Evolutionary conservation across 2,797 vertebrate genomes (phyloP), one percentile per base, ranked within the genome.

Genomic region (Petrocephalus sullivani): DNA sequence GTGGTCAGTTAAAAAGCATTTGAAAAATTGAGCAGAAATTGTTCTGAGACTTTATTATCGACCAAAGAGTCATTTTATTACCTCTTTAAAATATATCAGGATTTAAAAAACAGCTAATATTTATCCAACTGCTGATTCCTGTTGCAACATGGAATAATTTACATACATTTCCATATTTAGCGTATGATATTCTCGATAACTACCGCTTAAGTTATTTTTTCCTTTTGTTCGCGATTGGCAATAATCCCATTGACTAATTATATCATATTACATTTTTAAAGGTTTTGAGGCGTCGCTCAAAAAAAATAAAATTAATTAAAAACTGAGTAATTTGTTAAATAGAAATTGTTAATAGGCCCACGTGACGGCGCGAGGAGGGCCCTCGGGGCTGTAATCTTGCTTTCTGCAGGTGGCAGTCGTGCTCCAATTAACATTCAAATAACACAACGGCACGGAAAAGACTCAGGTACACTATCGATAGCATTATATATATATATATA

Each of bases 111-210:
- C 28, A 85, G 46, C 10, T 21, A 54, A 84, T 23, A 84, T 83
- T 83, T 53, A 83, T 53, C 54, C 28, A 84, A 84, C 10, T 84
- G 21, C 23, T 84, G 8, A 28, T 14, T 51, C 49, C 3, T 84
- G 9, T 8, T 16, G n/a, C 51, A 84, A 21, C 21, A 84, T 84
- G 21, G n/a, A 1, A 84, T 51, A 51, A 81, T 81, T 46, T 81
- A 81, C 75, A 81, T 81, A 81, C 41, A 81, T 81, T 81, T 81
- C n/a, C 75, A 81, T 81, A 49, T 46, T 46, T 46, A n/a, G 75
- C 2, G 19, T 81, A 49, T 49, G 75, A 49, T 49, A n/a, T n/a
- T 78, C 7, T 78, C 14, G 71, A 41, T 46, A n/a, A 78, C 16
- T 81, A n/a, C 75, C 7, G 2, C 19, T 81, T 37, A 49, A 81